Conservation (phyloP, 2,113 vertebrate species). For the Tachuris rubrigastra region DNA sequence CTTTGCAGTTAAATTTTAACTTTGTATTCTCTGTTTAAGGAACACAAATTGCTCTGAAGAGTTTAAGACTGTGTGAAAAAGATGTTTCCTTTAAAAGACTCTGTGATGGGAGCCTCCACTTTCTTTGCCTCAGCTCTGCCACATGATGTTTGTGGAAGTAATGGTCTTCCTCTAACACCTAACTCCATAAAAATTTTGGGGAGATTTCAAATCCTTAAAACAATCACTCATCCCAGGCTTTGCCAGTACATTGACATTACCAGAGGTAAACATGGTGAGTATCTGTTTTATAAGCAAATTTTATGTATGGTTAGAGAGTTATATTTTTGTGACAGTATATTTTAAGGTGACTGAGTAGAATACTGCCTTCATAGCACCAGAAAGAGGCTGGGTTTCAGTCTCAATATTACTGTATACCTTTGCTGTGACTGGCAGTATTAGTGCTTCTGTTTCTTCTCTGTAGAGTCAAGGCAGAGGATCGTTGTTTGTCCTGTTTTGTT, state of each 20-base stretch:
- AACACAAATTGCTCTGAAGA: neutral
- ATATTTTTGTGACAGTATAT: neutral
- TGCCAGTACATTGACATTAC: conserved; percentile 97
- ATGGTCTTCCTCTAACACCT: conserved; percentile 95
- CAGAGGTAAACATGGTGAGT: conserved; percentile 94
- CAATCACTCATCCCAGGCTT: conserved; percentile 90
- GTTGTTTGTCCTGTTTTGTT: neutral
- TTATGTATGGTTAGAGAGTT: neutral
- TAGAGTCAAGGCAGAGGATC: neutral
- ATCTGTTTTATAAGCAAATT: neutral
- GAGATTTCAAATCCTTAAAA: conserved; percentile 97
- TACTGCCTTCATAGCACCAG: neutral
- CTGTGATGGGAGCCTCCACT: conserved; percentile 92
- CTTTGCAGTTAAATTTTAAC: neutral
- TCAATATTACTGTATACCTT: neutral
- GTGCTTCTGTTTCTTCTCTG: neutral
- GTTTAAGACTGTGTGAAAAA: neutral
- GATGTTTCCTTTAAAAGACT: conserved; percentile 91
- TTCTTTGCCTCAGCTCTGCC: conserved; percentile 97
- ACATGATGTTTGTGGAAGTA: conserved; percentile 97
- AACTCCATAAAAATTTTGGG: conserved; percentile 99
- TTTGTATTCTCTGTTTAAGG: neutral
- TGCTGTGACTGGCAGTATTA: neutral
- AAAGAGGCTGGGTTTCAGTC: neutral
- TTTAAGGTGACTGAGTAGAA: neutral